Base-by-base conservation (phyloP, 2,888 invertebrate species). In the Dysmachus trigonus region DNA sequence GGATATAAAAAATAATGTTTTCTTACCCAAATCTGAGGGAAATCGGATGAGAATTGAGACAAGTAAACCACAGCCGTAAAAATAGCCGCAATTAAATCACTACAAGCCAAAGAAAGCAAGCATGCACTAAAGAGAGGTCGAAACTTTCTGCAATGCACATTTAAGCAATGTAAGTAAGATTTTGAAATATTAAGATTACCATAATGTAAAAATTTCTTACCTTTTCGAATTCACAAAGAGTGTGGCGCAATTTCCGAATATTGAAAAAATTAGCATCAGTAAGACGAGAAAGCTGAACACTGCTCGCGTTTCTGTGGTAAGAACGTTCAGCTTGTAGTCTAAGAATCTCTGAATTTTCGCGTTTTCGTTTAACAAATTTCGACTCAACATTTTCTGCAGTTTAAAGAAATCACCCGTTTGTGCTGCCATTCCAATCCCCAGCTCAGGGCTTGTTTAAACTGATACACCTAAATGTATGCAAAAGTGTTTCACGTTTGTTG, bases 81-180 rank as follows among this genome's bases (percentile, higher is more conserved):
- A 1, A 90, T 51, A 1, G 90, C 89, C 13, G 89, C 92, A 51
- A 92, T 87, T 27, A 93, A 89, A 90, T 94, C 94, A 87, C 93
- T 93, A 41, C 93, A 62, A n/a, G 93, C 92, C 87, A 94, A 89
- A 0, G 93, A 93, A 22, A 93, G 91, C 6, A 93, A 91, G 85
- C 93, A 93, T 41, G 91, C 90, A 87, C 93, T 93, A 87, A 93
- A 94, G 41, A 94, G 90, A n/a, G 91, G 91, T n/a, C 93, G 91
- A 82, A 93, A 90, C 86, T 93, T 93, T 76, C 93, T 93, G 22
- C 88, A 89, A 79, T 4, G 0, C 4, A 79, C 8, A 2, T 41
- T 41, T 41, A 41, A 10, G 15, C 15, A 41, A 41, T 33, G 38
- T 62, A 31, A 71, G 27, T 33, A 30, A 81, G 10, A 30, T 51